A percentile compares a stretch with the other conserved stretches of the same genome.
These are phyloP conservation scores for Ophion obscuratus DNA, from an alignment of 2,888 invertebrate genomes.

Conservation along the genomic window DNA sequence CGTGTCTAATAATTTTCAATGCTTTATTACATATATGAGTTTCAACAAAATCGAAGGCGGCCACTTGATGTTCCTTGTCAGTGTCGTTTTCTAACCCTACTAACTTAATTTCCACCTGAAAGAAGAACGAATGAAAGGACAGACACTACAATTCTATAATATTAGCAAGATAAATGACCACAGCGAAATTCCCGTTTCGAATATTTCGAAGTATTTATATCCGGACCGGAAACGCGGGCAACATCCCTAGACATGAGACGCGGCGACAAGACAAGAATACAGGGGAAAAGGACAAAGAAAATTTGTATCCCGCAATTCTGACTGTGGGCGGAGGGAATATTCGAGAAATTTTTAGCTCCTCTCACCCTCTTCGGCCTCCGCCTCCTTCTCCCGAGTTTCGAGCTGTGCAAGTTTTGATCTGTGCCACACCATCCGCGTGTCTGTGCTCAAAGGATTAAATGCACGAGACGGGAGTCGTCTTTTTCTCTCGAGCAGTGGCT, in stretches of 20 bases:
- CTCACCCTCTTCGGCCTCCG: conserved; percentile 3
- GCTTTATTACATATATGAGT: no score
- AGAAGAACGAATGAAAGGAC: no score
- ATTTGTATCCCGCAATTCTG: conserved; percentile 25
- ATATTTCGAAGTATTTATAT: no score
- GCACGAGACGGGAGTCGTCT: conserved; percentile 60
- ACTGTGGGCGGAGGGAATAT: conserved; percentile 31
- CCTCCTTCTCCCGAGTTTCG: conserved; percentile 52
- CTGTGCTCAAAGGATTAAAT: conserved; percentile 48
- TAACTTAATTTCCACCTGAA: no score
- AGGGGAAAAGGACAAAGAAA: conserved; percentile 29
- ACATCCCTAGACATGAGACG: conserved; percentile 11
- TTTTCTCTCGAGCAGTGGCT: conserved; percentile 26
- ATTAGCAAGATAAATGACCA: no score
- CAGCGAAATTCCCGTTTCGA: no score
- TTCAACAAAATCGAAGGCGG: no score
- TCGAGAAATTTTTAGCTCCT: conserved; percentile 73
- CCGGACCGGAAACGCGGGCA: conserved; percentile 3
- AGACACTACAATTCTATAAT: no score
- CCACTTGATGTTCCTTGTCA: no score
- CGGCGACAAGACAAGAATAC: background rate
- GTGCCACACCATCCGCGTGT: conserved; percentile 24
- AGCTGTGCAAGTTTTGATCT: conserved; percentile 37
- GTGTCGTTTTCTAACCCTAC: no score
- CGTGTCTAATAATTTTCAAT: no score